Evolutionary conservation across 2,113 vertebrate genomes (phyloP).

Genomic region (Rhynchopsitta pachyrhyncha): DNA sequence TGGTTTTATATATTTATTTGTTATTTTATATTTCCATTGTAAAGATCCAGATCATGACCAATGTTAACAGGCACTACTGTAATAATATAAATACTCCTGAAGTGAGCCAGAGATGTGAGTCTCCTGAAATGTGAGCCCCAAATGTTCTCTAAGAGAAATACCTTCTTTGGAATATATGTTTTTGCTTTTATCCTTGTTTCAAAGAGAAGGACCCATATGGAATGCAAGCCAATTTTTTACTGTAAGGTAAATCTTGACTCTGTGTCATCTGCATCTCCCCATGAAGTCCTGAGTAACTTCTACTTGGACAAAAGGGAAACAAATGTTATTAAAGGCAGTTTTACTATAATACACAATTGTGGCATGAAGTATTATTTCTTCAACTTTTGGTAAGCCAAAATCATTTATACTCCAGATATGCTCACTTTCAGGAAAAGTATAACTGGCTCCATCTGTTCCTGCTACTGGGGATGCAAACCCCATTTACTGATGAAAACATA

Average conservation of each 20-base stretch:
- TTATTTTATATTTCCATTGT: not conserved
- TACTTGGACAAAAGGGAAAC: not conserved
- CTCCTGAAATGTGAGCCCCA: not conserved
- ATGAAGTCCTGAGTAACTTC: not conserved
- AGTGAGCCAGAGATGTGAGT: not conserved
- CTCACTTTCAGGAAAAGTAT: not conserved
- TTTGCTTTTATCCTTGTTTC: not conserved
- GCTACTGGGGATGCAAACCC: not conserved
- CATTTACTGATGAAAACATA: not conserved
- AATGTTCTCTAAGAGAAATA: not conserved
- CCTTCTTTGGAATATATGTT: not conserved
- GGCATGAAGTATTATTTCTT: not conserved
- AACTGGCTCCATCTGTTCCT: not conserved
- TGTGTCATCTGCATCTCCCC: not conserved
- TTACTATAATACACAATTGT: not conserved
- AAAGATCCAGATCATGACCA: not conserved
- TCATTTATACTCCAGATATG: not conserved
- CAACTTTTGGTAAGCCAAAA: not conserved
- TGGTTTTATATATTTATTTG: not conserved
- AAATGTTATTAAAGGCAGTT: not conserved
- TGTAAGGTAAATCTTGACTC: not conserved
- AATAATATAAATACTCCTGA: not conserved
- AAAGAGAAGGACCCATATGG: not conserved
- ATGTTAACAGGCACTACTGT: not conserved
- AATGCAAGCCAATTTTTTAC: not conserved